phyloP scores from a whole-genome alignment of 2,113 vertebrate genomes.

The Myotis lucifugus region DNA sequence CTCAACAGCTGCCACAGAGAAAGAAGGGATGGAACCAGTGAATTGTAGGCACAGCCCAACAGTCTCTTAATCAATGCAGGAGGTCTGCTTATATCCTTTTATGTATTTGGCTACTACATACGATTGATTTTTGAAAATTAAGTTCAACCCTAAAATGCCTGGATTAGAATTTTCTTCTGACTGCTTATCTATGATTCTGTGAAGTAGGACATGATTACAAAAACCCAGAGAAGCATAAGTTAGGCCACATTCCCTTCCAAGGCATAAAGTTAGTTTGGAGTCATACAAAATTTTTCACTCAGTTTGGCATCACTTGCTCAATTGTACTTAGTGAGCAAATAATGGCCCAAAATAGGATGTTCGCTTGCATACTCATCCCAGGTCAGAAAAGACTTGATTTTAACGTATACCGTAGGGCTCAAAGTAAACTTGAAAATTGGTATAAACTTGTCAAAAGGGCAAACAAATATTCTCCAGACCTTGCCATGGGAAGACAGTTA shows the following conservation, averaged over 20 bases:
- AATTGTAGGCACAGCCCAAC: not conserved
- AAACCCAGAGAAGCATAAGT: not conserved
- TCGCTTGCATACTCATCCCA: not conserved
- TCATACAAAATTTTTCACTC: slow-evolving; percentile 4
- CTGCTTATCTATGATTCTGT: not conserved
- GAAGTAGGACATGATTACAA: not conserved
- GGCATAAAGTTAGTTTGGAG: not conserved
- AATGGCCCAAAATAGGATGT: not conserved
- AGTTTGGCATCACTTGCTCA: not conserved
- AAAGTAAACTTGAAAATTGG: slow-evolving; percentile 55
- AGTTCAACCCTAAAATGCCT: not conserved
- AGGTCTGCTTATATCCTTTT: not conserved
- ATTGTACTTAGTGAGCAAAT: slow-evolving; percentile 49
- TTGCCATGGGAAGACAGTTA: not conserved
- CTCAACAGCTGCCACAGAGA: not conserved
- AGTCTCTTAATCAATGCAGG: not conserved
- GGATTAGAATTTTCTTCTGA: slow-evolving; percentile 32
- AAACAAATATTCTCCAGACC: slow-evolving; percentile 46
- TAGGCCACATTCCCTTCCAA: not conserved
- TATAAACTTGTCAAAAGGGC: not conserved
- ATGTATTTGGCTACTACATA: not conserved
- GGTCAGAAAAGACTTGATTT: slow-evolving; percentile 3
- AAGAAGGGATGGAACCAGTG: not conserved
- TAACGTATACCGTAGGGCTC: not conserved
- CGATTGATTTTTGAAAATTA: not conserved